A percentile compares a stretch with the other conserved stretches of the same genome.
Conservation (phyloP, 37 sponge, comb jelly and placozoan species). For the Tethya wilhelma region DNA sequence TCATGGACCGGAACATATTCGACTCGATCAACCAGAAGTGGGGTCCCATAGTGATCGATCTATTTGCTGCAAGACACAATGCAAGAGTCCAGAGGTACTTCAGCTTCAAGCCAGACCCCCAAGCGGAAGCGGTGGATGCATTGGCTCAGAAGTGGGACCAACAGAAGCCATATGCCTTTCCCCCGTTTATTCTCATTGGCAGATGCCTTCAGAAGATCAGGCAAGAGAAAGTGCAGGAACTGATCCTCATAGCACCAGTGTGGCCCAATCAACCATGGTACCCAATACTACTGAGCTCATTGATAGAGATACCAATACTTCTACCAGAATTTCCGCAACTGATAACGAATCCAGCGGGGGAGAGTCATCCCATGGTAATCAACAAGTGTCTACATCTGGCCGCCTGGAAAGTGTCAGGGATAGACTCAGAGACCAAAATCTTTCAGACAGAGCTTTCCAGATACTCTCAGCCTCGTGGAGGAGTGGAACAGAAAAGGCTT, state of each 20-base stretch:
- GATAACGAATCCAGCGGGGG: background rate
- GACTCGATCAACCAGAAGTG: background rate
- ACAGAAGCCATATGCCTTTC: conserved; percentile 4
- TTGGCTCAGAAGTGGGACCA: background rate
- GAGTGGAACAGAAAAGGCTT: conserved; percentile 13
- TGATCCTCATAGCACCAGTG: conserved; percentile 15
- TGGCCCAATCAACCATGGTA: conserved; percentile 4
- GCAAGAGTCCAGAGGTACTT: background rate
- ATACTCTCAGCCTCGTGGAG: conserved; percentile 30
- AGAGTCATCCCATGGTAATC: background rate
- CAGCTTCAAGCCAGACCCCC: conserved; percentile 31
- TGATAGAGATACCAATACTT: background rate
- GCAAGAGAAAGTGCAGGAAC: background rate
- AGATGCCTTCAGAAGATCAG: conserved; percentile 15
- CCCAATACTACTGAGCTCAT: background rate
- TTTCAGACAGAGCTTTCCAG: background rate
- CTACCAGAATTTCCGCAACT: background rate
- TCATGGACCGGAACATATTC: conserved; percentile 2
- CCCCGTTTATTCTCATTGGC: conserved; percentile 14
- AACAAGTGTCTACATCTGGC: background rate
- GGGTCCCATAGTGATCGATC: conserved; percentile 11
- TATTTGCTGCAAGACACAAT: conserved; percentile 18
- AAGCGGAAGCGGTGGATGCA: conserved; percentile 3
- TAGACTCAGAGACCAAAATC: no score
- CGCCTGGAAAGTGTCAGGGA: conserved; percentile 23